A percentile compares a stretch with the other conserved stretches of the same genome.
Evolutionary conservation across 2,797 vertebrate genomes (phyloP).

Genomic region (Coregonus suidteri): DNA sequence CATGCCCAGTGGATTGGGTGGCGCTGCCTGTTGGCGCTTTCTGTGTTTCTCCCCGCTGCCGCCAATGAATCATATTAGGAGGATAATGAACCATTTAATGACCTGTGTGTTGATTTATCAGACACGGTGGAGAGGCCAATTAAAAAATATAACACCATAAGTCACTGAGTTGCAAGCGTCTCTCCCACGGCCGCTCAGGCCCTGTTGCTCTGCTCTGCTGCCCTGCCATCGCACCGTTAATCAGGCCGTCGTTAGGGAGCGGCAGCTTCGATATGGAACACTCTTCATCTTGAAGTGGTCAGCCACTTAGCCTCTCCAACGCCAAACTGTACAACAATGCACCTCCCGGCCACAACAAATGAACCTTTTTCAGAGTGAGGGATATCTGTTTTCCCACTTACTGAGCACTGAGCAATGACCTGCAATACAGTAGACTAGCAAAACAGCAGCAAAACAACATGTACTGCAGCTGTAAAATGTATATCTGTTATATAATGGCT

Average conservation of each 20-base stretch:
- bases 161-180: constrained; percentile 52
- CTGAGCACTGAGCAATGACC: neutral
- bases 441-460: neutral
- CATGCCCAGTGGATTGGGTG: constrained; percentile 44
- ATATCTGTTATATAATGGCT: neutral
- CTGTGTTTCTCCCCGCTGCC: constrained; percentile 63
- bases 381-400: neutral
- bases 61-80: constrained; percentile 77
- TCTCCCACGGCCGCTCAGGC: constrained; percentile 31
- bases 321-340: constrained; percentile 15
- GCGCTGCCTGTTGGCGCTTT: constrained; percentile 49
- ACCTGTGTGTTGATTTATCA: constrained; percentile 84
- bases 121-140: constrained; percentile 72
- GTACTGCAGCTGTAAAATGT: neutral
- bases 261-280: constrained; percentile 25
- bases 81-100: constrained; percentile 84
- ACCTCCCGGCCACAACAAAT: too few relatives aligned
- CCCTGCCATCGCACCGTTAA: constrained; percentile 50
- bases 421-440: neutral
- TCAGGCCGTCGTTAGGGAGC: constrained; percentile 43
- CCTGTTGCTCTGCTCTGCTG: constrained; percentile 26
- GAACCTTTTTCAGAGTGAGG: constrained; percentile 29
- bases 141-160: constrained; percentile 75
- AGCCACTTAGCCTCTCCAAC: constrained; percentile 20
- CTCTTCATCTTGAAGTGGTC: constrained; percentile 39